A percentile compares a stretch with the other conserved stretches of the same genome.
Conservation (phyloP, 2,888 invertebrate genomes). For the Phasia obesa region DNA sequence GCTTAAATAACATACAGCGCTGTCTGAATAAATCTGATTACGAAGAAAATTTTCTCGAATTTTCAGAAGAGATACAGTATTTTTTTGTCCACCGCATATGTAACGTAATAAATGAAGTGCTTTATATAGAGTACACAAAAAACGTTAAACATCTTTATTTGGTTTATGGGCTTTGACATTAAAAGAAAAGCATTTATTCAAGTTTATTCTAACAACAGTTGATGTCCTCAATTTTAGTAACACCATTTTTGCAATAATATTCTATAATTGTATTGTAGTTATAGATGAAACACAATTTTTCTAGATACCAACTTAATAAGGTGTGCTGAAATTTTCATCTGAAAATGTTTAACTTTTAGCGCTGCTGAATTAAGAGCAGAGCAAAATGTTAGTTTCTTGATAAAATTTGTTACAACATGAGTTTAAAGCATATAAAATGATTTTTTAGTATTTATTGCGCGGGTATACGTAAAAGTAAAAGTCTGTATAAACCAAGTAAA, state of each 20-base stretch:
- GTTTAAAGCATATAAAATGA: constrained; percentile 3
- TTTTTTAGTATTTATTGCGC: background rate
- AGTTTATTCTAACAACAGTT: background rate
- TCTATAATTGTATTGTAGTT: constrained; percentile 31
- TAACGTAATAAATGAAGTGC: too few relatives aligned
- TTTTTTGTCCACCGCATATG: too few relatives aligned
- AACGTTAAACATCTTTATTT: background rate
- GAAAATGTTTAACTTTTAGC: constrained; percentile 17
- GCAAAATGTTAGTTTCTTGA: constrained; percentile 2
- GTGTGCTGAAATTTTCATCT: constrained; percentile 14
- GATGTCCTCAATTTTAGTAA: constrained; percentile 33
- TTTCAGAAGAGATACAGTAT: too few relatives aligned
- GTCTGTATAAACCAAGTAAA: too few relatives aligned
- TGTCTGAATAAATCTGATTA: too few relatives aligned
- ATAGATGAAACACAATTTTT: constrained; percentile 20
- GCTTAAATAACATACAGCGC: too few relatives aligned
- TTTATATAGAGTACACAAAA: background rate
- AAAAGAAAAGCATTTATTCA: background rate
- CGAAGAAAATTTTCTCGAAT: too few relatives aligned
- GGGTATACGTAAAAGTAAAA: background rate
- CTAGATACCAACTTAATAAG: constrained; percentile 32
- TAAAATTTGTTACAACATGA: constrained; percentile 41
- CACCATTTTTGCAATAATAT: constrained; percentile 15
- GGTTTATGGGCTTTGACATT: background rate
- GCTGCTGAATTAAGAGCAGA: background rate